A percentile compares a stretch with the other conserved stretches of the same genome.
Conservation (phyloP, 2,888 invertebrate genomes). For the Tipula lateralis region DNA sequence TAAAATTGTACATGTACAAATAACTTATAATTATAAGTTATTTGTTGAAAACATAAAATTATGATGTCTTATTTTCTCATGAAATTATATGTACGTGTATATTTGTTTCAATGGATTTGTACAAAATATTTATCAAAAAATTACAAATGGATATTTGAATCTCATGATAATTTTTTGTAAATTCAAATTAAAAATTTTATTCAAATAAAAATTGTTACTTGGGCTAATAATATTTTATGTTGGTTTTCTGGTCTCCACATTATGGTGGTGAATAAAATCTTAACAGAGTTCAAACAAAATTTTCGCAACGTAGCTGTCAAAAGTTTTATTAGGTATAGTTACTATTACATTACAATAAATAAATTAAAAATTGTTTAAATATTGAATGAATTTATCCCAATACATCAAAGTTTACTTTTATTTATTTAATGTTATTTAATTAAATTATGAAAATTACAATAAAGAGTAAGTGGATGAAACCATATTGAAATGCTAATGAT, state of each 20-base stretch:
- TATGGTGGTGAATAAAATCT: background rate
- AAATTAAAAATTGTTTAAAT: background rate
- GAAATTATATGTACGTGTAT: too few relatives aligned
- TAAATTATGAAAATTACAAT: slow-evolving; percentile 29
- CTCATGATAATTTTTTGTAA: too few relatives aligned
- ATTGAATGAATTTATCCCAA: background rate
- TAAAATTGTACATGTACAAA: too few relatives aligned
- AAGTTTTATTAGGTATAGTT: background rate
- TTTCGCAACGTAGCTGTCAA: background rate
- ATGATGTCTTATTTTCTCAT: too few relatives aligned
- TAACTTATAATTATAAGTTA: too few relatives aligned
- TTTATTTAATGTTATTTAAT: background rate
- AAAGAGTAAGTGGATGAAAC: slow-evolving; percentile 25
- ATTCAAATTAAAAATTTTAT: too few relatives aligned
- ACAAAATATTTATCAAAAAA: too few relatives aligned
- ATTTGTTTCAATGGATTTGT: too few relatives aligned
- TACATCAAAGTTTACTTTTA: background rate
- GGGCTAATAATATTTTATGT: background rate
- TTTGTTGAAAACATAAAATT: too few relatives aligned
- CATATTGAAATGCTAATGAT: background rate
- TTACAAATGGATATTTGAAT: too few relatives aligned
- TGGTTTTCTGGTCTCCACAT: too few relatives aligned
- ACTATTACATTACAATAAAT: background rate
- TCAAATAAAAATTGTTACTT: background rate
- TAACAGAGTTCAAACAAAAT: background rate